Evolutionary conservation across 2,888 invertebrate genomes (phyloP).

Genomic region (Miltochrista miniata): DNA sequence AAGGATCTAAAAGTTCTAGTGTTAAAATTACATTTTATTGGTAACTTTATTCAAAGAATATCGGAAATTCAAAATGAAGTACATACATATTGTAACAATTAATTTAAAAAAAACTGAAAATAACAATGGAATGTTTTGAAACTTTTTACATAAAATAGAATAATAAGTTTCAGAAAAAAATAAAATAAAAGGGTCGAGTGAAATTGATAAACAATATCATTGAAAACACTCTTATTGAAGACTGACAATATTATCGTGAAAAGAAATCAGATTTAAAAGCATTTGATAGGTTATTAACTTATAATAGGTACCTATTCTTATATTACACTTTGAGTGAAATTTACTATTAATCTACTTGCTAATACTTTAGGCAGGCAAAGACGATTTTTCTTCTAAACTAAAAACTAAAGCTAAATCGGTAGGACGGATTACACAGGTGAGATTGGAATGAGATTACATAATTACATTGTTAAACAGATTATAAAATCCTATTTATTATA

Average conservation of each 20-base stretch:
- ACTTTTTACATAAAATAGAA: too few species aligned
- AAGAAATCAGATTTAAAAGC: not conserved
- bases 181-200: too few species aligned
- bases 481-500: too few species aligned
- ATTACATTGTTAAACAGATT: too few species aligned
- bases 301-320: not conserved
- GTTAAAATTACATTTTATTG: not conserved
- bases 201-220: not conserved
- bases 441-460: slow-evolving; percentile 16
- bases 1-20: too few species aligned
- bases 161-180: too few species aligned
- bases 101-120: too few species aligned
- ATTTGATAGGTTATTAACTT: too few species aligned
- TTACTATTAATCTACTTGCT: slow-evolving; percentile 40
- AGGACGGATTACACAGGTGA: slow-evolving; percentile 74
- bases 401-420: slow-evolving; percentile 51
- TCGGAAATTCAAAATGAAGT: not conserved
- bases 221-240: too few species aligned
- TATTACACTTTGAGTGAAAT: slow-evolving; percentile 22
- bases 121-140: too few species aligned
- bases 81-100: too few species aligned
- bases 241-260: too few species aligned
- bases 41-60: not conserved
- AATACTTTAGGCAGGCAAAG: slow-evolving; percentile 77
- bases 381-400: slow-evolving; percentile 42